Conservation (phyloP, 2,113 vertebrate genomes). For the Gyps fulvus region DNA sequence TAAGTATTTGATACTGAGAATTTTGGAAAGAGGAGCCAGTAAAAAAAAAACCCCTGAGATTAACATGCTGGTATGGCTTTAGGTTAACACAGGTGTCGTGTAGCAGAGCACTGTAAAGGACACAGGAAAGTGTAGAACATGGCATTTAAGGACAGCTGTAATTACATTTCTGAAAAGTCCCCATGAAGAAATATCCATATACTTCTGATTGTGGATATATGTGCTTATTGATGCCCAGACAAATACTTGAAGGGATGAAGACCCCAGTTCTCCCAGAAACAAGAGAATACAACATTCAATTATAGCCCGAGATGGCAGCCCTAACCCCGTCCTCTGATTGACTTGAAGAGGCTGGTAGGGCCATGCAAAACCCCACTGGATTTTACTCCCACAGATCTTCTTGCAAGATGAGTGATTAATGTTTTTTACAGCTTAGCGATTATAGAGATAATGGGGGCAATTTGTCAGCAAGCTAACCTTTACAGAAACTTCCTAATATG, state of each 20-base stretch:
- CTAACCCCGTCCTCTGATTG: accelerated
- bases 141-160: not conserved
- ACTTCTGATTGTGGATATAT: not conserved
- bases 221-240: not conserved
- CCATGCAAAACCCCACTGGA: not conserved
- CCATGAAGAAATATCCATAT: not conserved
- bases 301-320: not conserved
- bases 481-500: not conserved
- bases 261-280: not conserved
- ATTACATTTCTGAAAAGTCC: not conserved
- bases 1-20: not conserved
- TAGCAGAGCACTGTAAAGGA: not conserved
- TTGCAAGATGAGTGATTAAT: not conserved
- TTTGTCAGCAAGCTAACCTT: constrained; percentile 13
- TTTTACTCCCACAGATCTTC: not conserved
- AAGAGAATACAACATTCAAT: not conserved
- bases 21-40: not conserved
- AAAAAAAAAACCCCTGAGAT: not conserved
- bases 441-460: not conserved
- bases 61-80: not conserved
- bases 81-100: not conserved
- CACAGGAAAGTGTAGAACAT: not conserved
- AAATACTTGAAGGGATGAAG: not conserved
- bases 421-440: not conserved
- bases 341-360: not conserved